Conservation (phyloP, 2,797 vertebrate species). For the Sebastes kiyomatsui region DNA sequence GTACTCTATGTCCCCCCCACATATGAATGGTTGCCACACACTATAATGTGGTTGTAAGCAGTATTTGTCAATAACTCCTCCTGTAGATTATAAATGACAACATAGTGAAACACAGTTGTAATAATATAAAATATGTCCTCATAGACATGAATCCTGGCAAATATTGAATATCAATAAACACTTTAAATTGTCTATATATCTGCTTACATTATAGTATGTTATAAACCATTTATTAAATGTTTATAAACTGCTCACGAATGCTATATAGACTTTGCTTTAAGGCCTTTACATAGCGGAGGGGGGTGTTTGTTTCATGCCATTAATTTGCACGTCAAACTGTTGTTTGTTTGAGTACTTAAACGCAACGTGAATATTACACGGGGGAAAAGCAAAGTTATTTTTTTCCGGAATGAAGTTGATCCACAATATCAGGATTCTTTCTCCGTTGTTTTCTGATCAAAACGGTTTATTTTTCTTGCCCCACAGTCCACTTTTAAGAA, state of each 20-base stretch:
- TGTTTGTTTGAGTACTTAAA: too few relatives aligned
- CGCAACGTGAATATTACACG: too few relatives aligned
- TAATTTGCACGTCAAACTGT: too few relatives aligned
- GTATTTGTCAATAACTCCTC: background rate
- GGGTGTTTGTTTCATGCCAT: too few relatives aligned
- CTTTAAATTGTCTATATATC: background rate
- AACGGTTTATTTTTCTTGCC: constrained; percentile 2
- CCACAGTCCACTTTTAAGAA: background rate
- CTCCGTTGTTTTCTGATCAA: background rate
- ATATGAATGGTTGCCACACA: too few relatives aligned
- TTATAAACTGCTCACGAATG: background rate
- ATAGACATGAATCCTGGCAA: background rate
- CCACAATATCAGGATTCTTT: background rate
- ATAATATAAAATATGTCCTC: background rate
- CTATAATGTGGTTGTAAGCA: background rate
- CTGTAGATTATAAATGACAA: background rate
- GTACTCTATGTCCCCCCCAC: too few relatives aligned
- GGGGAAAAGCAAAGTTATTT: too few relatives aligned
- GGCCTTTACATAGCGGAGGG: too few relatives aligned
- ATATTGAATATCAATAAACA: background rate
- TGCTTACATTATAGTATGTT: background rate
- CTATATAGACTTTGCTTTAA: too few relatives aligned
- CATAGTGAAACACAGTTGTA: too few relatives aligned
- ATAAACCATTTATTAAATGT: background rate
- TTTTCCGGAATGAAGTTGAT: too few relatives aligned